Conservation (phyloP, 2,797 vertebrate species). For the Protosalanx chinensis region DNA sequence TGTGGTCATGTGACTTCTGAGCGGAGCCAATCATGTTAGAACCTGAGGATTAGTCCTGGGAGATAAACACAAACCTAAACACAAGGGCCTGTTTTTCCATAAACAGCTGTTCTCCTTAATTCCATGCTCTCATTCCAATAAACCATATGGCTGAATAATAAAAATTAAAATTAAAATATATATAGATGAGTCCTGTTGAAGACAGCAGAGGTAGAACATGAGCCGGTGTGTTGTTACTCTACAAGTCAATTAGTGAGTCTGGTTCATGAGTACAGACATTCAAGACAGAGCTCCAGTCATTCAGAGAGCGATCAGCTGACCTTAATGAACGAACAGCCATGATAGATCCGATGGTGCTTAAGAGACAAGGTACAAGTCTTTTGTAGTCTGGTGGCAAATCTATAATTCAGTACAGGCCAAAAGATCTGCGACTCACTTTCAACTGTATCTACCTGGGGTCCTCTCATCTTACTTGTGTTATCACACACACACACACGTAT, state of each 20-base stretch:
- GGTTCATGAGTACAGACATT: neutral
- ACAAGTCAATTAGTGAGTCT: constrained; percentile 2
- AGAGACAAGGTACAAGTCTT: constrained; percentile 50
- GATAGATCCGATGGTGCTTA: constrained; percentile 55
- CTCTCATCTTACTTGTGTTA: constrained; percentile 45
- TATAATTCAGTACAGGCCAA: constrained; percentile 61
- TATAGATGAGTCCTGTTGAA: neutral
- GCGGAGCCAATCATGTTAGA: too few relatives aligned
- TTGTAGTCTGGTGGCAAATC: constrained; percentile 38
- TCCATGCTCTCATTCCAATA: too few relatives aligned
- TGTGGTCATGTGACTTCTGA: too few relatives aligned
- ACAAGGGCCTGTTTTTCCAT: too few relatives aligned
- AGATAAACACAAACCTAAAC: too few relatives aligned
- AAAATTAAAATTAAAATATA: too few relatives aligned
- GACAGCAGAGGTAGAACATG: neutral
- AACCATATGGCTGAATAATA: too few relatives aligned
- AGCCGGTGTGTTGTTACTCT: neutral
- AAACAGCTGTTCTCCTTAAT: too few relatives aligned
- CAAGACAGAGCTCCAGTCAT: neutral
- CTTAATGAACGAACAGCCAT: constrained; percentile 36
- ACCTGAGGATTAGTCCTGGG: too few relatives aligned
- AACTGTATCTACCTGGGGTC: constrained; percentile 44
- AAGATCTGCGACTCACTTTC: constrained; percentile 56
- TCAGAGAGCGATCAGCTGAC: constrained; percentile 20
- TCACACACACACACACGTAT: neutral